phyloP scores from a whole-genome alignment of 2,797 vertebrate species.

The Microhierax caerulescens region DNA sequence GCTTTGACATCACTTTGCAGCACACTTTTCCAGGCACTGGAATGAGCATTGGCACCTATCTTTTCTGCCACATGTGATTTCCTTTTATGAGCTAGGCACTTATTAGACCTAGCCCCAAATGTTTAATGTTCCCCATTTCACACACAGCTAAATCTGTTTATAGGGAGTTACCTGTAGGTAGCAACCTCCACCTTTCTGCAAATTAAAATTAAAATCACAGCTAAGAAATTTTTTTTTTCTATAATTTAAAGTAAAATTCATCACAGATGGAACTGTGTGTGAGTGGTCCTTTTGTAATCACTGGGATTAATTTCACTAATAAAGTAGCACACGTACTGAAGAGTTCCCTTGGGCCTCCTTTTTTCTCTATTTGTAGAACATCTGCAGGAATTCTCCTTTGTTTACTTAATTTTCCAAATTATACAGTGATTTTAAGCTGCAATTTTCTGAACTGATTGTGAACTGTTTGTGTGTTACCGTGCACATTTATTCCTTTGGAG shows the following conservation, averaged over 20 bases:
- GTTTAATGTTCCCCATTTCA: not conserved
- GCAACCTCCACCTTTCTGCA: not conserved
- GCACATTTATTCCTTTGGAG: not conserved
- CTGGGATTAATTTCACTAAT: not conserved
- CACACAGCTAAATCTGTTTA: not conserved
- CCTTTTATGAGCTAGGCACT: not conserved
- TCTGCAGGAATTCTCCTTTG: not conserved
- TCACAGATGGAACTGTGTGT: not conserved
- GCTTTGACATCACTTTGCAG: not conserved
- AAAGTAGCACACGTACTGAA: not conserved
- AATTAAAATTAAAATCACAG: not conserved
- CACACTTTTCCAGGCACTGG: not conserved
- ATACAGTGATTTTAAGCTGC: not conserved
- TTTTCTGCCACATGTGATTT: not conserved
- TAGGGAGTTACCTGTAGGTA: not conserved
- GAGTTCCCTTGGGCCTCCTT: not conserved
- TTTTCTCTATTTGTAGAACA: not conserved
- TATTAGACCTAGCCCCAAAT: not conserved
- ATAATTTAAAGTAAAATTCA: not conserved
- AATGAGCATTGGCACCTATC: not conserved
- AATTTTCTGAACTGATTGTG: conserved; percentile 12
- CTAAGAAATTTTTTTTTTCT: not conserved
- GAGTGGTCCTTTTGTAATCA: not conserved
- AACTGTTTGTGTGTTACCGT: not conserved
- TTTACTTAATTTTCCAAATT: conserved; percentile 13